Evolutionary conservation across 2,888 invertebrate species (phyloP), one percentile per base, ranked within the genome.

Genomic region (Pyrrhosoma nymphula): DNA sequence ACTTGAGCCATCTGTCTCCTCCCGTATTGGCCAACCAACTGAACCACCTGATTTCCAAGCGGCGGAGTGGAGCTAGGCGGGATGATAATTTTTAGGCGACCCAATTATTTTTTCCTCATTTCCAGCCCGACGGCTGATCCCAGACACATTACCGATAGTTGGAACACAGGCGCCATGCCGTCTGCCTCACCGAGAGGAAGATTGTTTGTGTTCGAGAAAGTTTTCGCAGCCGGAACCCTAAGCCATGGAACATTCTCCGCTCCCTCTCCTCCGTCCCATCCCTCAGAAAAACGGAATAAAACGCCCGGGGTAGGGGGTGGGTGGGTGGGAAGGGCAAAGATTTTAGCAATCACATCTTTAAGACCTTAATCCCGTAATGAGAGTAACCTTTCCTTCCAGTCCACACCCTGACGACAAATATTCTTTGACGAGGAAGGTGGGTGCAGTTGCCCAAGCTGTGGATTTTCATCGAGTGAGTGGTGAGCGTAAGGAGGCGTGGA

Each of bases 381-480:
- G 91, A 26, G 20, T 69, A 63, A 91, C 91, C 91, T 23, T 39
- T 69, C 75, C 35, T 16, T 35, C 35, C 12, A 23, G 26, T 26
- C 23, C 69, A 0, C 16, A 23, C 30, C 35, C 30, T n/a, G 63
- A 30, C 93, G n/a, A 93, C 93, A 93, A 69, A 93, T 93, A 93
- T 93, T 93, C 69, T 47, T 75, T n/a, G 75, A n/a, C 35, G 47
- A 75, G 75, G 91, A 91, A 47, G 47, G 47, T 47, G 47, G 47
- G 47, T 2, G 8, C 91, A 63, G 91, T 91, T 91, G 30, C 39
- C 91, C 75, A 93, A 93, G 75, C 93, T 93, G 91, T 91, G 93
- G 93, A 93, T 93, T 75, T 93, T 93, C 69, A 93, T 75, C 93
- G 93, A 75, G 47, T 93, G 69, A 93, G 90, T 26, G 91, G 90